Conservation (phyloP, 2,797 vertebrate species). For the Eulemur coronatus region DNA sequence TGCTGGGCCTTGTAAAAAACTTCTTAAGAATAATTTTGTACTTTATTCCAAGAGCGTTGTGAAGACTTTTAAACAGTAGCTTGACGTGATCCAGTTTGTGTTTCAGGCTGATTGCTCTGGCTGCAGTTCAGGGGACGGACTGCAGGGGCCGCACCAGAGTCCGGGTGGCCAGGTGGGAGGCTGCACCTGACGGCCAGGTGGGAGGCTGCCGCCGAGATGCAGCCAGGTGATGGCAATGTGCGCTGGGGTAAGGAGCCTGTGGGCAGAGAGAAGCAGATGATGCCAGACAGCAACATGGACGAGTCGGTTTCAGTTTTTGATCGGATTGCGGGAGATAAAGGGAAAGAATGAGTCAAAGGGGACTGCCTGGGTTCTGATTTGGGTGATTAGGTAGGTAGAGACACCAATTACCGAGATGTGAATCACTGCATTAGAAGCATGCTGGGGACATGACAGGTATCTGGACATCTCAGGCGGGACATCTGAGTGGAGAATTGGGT, state of each 20-base stretch:
- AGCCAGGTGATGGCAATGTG: not conserved
- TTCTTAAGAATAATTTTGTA: not conserved
- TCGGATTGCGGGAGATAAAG: not conserved
- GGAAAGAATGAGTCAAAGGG: not conserved
- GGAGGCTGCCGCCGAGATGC: not conserved
- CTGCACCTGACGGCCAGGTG: not conserved
- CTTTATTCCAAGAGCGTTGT: not conserved
- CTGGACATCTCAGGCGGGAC: not conserved
- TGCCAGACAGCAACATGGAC: not conserved
- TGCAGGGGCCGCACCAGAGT: not conserved
- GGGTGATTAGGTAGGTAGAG: not conserved
- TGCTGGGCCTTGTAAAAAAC: not conserved
- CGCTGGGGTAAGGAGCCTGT: not conserved
- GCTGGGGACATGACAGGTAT: fast-evolving
- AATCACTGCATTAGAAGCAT: not conserved
- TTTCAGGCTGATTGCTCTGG: not conserved
- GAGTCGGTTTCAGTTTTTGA: not conserved
- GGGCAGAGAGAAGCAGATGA: not conserved
- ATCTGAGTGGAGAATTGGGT: not conserved
- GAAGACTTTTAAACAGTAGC: not conserved
- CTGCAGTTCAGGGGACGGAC: not conserved
- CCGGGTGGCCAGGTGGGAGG: not conserved
- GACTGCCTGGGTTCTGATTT: not conserved
- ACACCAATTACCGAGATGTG: not conserved
- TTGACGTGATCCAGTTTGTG: not conserved